phyloP scores from a whole-genome alignment of 2,797 vertebrate genomes.

The Atherinosoma microstoma region DNA sequence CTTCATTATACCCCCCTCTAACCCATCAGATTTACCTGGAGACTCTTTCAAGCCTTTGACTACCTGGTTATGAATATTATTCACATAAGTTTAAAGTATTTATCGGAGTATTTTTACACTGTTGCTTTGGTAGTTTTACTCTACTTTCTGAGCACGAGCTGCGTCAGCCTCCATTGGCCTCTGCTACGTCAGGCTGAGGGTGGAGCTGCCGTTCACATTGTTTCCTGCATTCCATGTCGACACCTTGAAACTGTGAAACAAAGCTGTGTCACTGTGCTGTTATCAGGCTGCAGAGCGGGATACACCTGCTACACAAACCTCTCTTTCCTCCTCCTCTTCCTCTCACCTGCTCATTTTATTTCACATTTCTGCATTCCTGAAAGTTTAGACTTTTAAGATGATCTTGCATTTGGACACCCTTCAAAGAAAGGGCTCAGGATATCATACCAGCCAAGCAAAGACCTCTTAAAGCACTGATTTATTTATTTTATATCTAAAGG shows the following conservation, averaged over 20 bases:
- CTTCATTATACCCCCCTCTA: not conserved
- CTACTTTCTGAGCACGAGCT: not conserved
- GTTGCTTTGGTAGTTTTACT: not conserved
- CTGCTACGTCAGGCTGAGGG: constrained; percentile 13
- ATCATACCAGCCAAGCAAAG: no score
- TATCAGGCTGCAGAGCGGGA: constrained; percentile 12
- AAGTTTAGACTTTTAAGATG: not conserved
- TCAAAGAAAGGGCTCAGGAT: no score
- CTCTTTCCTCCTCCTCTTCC: constrained; percentile 12
- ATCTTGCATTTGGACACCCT: no score
- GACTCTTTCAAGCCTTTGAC: not conserved
- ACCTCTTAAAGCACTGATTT: no score
- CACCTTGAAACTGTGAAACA: constrained; percentile 56
- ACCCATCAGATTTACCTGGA: not conserved
- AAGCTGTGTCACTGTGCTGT: not conserved
- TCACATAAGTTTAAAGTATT: not conserved
- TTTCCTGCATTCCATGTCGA: constrained; percentile 53
- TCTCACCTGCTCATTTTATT: not conserved
- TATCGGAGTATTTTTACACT: not conserved
- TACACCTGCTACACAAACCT: constrained; percentile 31
- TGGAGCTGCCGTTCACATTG: constrained; percentile 31
- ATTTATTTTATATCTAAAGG: no score
- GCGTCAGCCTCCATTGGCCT: not conserved
- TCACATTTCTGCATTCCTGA: not conserved
- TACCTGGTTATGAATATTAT: not conserved